Evolutionary conservation across 2,113 vertebrate genomes (phyloP), one percentile per base, ranked within the genome.

Genomic region (Vidua chalybeata): DNA sequence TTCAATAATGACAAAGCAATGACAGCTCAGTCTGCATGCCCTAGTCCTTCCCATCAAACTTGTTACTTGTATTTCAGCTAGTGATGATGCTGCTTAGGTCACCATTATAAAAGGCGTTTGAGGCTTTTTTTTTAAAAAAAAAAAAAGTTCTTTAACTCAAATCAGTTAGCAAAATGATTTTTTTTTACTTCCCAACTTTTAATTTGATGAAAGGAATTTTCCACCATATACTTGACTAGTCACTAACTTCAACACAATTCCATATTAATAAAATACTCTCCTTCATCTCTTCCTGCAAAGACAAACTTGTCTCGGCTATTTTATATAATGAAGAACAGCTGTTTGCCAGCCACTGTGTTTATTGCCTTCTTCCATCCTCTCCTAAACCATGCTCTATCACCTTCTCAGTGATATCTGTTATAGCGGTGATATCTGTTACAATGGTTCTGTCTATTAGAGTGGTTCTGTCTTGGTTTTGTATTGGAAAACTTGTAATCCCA

Each of bases 121-220:
- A 24, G 15, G 2, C 0, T 6, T 6, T 2, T 13, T 63, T 61
- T 5, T 3, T 5, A 11, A 52, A 33, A 15, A 51, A 11, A 11
- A 35, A 35, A 35, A 35, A 35, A 5, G 11, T 20, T 59, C 15
- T 18, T 81, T 66, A 37, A 2, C 20, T 54, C 13, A 54, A 71
- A 77, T 39, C 6, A 90, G 71, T 62, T 64, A 73, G 4, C 39
- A 67, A 46, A 41, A 46, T 62, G 0, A 41, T 31, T 37, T 59
- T 46, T 52, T 61, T 87, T 48, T 10, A 86, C 67, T 93, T 74
- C 28, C 10, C 39, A 43, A 56, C 11, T 64, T 83, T 48, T 63
- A 77, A n/a, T 48, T 41, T 43, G 21, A 39, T 55, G 7, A 92
- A 75, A 67, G 16, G 5, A 78, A 55, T 87, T 78, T 89, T 78